Evolutionary conservation across 2,113 vertebrate genomes (phyloP).

Genomic region (Perca fluviatilis): DNA sequence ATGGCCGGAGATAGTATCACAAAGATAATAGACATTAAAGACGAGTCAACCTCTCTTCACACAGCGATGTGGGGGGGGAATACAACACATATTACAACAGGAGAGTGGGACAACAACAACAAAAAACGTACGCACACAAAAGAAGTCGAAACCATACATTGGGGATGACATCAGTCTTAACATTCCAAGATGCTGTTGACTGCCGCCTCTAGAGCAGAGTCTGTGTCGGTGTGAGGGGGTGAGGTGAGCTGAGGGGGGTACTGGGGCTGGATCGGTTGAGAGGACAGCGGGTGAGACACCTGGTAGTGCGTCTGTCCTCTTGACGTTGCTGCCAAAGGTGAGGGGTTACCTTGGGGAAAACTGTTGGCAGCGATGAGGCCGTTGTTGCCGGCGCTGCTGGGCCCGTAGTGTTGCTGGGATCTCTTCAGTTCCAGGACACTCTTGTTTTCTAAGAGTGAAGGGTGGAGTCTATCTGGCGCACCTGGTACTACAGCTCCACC

Average conservation of each 20-base stretch:
- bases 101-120: constrained; percentile 5
- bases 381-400: constrained; percentile 45
- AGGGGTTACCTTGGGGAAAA: constrained; percentile 64
- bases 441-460: constrained; percentile 87
- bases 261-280: constrained; percentile 66
- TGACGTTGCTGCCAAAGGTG: constrained; percentile 37
- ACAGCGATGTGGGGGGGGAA: background rate
- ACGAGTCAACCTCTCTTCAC: constrained; percentile 66
- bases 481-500: constrained; percentile 75
- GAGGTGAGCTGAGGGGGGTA: constrained; percentile 87
- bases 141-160: constrained; percentile 12
- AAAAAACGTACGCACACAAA: constrained; percentile 31
- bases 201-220: constrained; percentile 98
- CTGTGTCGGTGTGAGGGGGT: constrained; percentile 88
- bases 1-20: constrained; percentile 42
- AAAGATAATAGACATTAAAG: constrained; percentile 33
- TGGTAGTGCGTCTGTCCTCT: constrained; percentile 65
- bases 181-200: constrained; percentile 99
- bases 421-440: constrained; percentile 91
- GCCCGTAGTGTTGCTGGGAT: constrained; percentile 84
- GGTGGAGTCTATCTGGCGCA: constrained; percentile 68
- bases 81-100: constrained; percentile 17
- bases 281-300: constrained; percentile 55
- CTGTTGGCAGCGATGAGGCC: constrained; percentile 61
- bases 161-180: constrained; percentile 81